Evolutionary conservation across 2,113 vertebrate genomes (phyloP).

Genomic region (Lepus timidus): DNA sequence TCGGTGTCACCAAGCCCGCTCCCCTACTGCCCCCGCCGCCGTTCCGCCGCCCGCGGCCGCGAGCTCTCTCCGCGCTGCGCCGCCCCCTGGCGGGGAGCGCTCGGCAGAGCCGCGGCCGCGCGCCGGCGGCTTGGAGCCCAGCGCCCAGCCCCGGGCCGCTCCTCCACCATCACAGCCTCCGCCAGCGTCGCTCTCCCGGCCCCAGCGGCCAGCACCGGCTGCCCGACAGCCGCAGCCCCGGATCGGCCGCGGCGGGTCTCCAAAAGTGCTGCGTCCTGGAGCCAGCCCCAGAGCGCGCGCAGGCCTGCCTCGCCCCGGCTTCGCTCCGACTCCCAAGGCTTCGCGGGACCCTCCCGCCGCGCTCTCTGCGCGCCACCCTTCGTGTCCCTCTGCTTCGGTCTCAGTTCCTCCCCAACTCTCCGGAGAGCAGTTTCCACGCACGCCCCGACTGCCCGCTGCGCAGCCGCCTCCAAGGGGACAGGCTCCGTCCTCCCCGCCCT

Average conservation of each 20-base stretch:
- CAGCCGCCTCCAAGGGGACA: background rate
- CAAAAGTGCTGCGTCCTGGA: background rate
- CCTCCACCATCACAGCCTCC: slow-evolving; percentile 22
- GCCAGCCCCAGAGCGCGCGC: background rate
- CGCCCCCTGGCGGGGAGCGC: slow-evolving; percentile 68
- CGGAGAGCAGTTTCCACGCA: background rate
- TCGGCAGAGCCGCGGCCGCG: background rate
- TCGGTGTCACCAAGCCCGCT: background rate
- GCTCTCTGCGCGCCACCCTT: background rate
- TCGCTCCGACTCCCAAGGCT: background rate
- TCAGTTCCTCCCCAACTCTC: background rate
- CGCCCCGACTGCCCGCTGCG: background rate
- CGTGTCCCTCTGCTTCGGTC: background rate
- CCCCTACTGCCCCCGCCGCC: background rate
- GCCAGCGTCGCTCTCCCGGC: background rate
- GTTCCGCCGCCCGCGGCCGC: background rate
- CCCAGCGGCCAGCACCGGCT: background rate
- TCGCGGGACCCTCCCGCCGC: background rate
- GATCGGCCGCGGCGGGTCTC: background rate
- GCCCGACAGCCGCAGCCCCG: background rate
- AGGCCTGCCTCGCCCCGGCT: background rate
- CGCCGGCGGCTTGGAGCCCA: background rate
- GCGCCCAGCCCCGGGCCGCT: background rate
- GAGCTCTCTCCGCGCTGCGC: background rate
- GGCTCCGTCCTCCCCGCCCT: background rate